Evolutionary conservation across 2,113 vertebrate genomes (phyloP).

Genomic region (Notarius lentiginosus): DNA sequence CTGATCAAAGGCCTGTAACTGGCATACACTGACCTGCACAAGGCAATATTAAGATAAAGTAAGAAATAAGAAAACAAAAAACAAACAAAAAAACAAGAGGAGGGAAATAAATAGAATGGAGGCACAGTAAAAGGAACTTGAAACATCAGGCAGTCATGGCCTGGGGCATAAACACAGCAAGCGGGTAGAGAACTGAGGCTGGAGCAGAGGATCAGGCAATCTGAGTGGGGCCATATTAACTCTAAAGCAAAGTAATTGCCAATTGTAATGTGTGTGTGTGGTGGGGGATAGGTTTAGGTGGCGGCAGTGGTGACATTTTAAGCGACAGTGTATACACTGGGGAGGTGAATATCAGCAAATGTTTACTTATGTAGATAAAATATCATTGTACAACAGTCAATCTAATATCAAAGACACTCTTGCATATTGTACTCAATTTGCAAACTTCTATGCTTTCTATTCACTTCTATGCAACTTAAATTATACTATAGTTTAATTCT

Average conservation of each 20-base stretch:
- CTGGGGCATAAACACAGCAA: slow-evolving; percentile 67
- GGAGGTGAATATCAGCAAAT: neutral
- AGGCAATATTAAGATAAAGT: slow-evolving; percentile 12
- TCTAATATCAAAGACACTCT: neutral
- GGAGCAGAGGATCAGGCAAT: slow-evolving; percentile 17
- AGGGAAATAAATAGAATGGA: slow-evolving; percentile 59
- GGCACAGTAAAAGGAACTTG: slow-evolving; percentile 26
- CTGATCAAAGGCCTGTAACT: neutral
- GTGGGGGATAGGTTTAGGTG: neutral
- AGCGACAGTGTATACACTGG: neutral
- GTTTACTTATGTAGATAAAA: slow-evolving; percentile 2
- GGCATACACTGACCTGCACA: neutral
- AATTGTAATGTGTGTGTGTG: slow-evolving; percentile 60
- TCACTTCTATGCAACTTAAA: too few species aligned
- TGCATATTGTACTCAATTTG: neutral
- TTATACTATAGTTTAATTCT: too few species aligned
- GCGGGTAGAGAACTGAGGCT: slow-evolving; percentile 31
- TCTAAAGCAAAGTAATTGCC: slow-evolving; percentile 65
- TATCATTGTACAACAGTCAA: neutral
- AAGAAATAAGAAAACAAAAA: slow-evolving; percentile 18
- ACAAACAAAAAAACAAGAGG: slow-evolving; percentile 38
- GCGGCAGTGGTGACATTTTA: slow-evolving; percentile 26
- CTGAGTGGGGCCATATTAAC: slow-evolving; percentile 49
- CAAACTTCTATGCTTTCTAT: neutral
- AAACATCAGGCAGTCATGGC: slow-evolving; percentile 48